phyloP scores from a whole-genome alignment of 2,797 vertebrate genomes.

The Gymnoscopelus braueri region DNA sequence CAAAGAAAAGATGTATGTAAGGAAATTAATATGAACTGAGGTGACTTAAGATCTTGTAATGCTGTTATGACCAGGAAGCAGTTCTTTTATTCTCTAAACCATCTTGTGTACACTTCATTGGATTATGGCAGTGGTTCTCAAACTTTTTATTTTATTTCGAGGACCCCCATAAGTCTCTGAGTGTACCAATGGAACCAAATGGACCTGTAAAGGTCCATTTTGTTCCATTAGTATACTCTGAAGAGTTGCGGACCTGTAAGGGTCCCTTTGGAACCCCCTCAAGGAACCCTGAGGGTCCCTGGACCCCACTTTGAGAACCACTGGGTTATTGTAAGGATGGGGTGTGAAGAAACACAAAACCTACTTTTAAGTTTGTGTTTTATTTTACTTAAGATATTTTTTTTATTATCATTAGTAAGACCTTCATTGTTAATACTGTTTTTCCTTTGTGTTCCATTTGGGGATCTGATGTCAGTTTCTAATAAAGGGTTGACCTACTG shows the following conservation, averaged over 20 bases:
- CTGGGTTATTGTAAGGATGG: not conserved
- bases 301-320: no score
- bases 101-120: slow-evolving; percentile 53
- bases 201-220: no score
- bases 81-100: slow-evolving; percentile 39
- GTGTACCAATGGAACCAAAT: no score
- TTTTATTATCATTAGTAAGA: slow-evolving; percentile 52
- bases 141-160: no score
- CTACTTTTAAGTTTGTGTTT: slow-evolving; percentile 42
- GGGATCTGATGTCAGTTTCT: slow-evolving; percentile 33
- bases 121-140: slow-evolving; percentile 7
- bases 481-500: slow-evolving; percentile 35
- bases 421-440: slow-evolving; percentile 35
- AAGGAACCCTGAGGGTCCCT: no score
- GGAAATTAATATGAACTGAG: slow-evolving; percentile 22
- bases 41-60: slow-evolving; percentile 1
- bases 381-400: slow-evolving; percentile 63
- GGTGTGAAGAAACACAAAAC: slow-evolving; percentile 34
- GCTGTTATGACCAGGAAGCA: slow-evolving; percentile 32
- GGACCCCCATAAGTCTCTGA: no score
- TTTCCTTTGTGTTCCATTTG: slow-evolving; percentile 38
- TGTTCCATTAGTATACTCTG: no score
- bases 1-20: slow-evolving; percentile 47
- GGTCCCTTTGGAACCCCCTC: no score
- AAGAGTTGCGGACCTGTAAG: no score